A percentile compares a stretch with the other conserved stretches of the same genome.
Evolutionary conservation across 2,797 vertebrate species (phyloP).

Genomic region (Schizopygopsis pylzovi): DNA sequence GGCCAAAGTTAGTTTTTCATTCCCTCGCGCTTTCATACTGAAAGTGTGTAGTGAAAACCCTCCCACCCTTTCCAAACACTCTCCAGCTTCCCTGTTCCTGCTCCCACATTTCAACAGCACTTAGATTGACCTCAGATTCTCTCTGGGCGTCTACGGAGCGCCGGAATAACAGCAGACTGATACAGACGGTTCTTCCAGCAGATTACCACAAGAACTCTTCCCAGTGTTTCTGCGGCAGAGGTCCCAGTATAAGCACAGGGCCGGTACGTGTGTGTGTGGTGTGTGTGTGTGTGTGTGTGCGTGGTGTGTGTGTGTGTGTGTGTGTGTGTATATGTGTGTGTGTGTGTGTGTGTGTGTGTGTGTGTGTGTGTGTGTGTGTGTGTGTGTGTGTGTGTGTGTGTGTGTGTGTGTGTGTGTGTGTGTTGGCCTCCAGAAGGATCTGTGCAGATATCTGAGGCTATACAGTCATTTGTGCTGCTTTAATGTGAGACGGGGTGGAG

Average conservation of each 20-base stretch:
- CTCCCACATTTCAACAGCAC: conserved; percentile 39
- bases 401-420: background rate
- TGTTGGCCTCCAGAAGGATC: conserved; percentile 13
- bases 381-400: too few species aligned
- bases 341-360: too few species aligned
- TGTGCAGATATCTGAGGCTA: conserved; percentile 23
- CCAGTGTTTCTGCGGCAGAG: conserved; percentile 14
- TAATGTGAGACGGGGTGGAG: conserved; percentile 32
- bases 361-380: too few species aligned
- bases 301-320: too few species aligned
- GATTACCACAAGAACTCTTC: conserved; percentile 17
- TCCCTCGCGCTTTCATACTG: background rate
- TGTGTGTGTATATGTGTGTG: too few species aligned
- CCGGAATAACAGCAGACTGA: conserved; percentile 36
- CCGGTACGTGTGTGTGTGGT: too few species aligned
- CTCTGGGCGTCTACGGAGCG: background rate
- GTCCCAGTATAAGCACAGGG: conserved; percentile 10
- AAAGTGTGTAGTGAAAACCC: conserved; percentile 36
- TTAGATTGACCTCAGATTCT: conserved; percentile 17
- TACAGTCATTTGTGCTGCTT: conserved; percentile 32
- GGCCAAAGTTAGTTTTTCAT: background rate
- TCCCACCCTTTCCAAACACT: conserved; percentile 43
- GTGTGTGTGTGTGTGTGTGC: too few species aligned
- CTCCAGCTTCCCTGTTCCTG: conserved; percentile 36
- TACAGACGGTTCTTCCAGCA: conserved; percentile 3